Evolutionary conservation across 2,113 vertebrate genomes (phyloP), one percentile per base, ranked within the genome.

Genomic region (Gasterosteus nipponicus): DNA sequence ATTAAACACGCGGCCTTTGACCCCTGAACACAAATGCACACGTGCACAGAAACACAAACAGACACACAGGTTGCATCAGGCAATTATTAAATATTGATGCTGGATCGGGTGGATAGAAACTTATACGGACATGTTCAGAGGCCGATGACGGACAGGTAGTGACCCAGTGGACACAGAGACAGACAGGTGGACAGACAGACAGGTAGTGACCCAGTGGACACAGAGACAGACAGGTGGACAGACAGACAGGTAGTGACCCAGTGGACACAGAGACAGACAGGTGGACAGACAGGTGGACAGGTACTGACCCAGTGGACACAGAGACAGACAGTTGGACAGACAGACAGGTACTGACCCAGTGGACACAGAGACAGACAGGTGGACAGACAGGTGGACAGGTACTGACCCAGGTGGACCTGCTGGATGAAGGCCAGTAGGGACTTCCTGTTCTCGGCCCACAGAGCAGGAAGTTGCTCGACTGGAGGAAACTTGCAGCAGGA

Each of bases 401-500:
- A 86, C 83, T 81, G 57, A 99, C 98, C 98, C 86, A 99, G 89
- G 89, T 99, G 98, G 29, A 96, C 95, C 92, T 98, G 96, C 69
- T 94, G 94, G 59, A 99, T 96, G 31, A 95, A 99, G 62, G 95
- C 93, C 0, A 98, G 89, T 73, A 99, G 87, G 1, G 98, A 93
- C 35, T 84, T 86, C 75, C 86, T 95, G 93, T 99, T 99, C 33
- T 95, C 93, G 3, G 57, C 85, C 98, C 98, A 99, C 78, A 96
- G 93, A 19, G 75, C 70, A 18, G 93, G 91, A 76, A 99, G 95
- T 35, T 95, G 75, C 0, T 77, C 15, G 67, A 58, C 88, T 1
- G 93, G 92, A 86, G 98, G 98, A 59, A 94, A 99, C 94, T 98
- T 98, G 69, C 97, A 99, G 92, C 98, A 99, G 0, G 97, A 99